Evolutionary conservation across 2,797 vertebrate genomes (phyloP), one percentile per base, ranked within the genome.

Genomic region (Simalia tracyae): DNA sequence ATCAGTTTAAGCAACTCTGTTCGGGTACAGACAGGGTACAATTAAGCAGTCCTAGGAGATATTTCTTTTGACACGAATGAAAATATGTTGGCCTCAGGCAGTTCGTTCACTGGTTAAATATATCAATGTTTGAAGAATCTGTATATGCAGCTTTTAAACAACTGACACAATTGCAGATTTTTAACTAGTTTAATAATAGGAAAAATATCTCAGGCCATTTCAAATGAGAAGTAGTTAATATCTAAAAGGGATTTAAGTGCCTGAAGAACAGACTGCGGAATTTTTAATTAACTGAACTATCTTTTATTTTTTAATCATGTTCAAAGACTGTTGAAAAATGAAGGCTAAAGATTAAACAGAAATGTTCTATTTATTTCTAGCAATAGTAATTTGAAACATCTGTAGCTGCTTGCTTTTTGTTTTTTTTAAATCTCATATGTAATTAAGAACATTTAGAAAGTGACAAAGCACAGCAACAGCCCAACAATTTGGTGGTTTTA

Each of bases 391-490:
- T 91, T 8, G 89, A 19, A 90, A 7, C 46, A 63, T 61, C 92
- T 81, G 3, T 93, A 94, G 64, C 46, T 1, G 1, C 84, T 31
- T 0, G 46, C 0, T 90, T 36, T 36, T 36, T 36, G 36, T 36
- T 36, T 36, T 36, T 42, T 94, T 93, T 89, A 91, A 85, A 89
- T 60, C 86, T 3, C 4, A 7, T 31, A 91, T 76, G 76, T 89
- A 91, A 91, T 89, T 86, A 89, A 42, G 7, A 11, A 2, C 92
- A 89, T 88, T 90, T 66, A 57, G 56, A 90, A 92, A 36, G 84
- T 90, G 91, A 89, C 17, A 89, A 85, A 94, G 5, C 88, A 89
- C 0, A 0, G 61, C 57, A 93, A 56, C n/a, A 94, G n/a, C 46
- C 92, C 11, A 94, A 46, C 2, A 4, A 56, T 89, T 93, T 24